Evolutionary conservation across 2,113 vertebrate genomes (phyloP), one percentile per base, ranked within the genome.

Genomic region (Globicephala melas): DNA sequence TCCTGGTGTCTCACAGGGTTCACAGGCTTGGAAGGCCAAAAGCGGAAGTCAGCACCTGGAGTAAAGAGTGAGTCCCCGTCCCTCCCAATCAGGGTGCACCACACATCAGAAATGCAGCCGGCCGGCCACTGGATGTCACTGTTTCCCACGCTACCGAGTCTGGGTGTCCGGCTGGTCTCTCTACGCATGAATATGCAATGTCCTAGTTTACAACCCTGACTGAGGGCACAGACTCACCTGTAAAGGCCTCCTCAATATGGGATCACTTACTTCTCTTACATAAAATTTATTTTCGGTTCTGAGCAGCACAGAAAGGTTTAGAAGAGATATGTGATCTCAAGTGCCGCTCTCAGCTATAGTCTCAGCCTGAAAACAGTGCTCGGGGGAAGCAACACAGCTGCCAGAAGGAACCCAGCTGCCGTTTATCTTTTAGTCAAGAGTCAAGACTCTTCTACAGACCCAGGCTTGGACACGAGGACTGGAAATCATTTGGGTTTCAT

Each of bases 221-320:
- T 70, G 83, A 81, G 88, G 76, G 60, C 38, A 0, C 28, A 6
- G 87, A 15, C 81, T 86, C 95, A 85, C 96, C 76, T 70, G 77
- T 26, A 23, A 47, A 31, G 73, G 28, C 33, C 25, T 62, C 26
- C 36, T 95, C 89, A 83, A 23, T 79, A 38, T 38, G 68, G 71
- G 65, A 80, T 58, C 65, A 15, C 55, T 93, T 55, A 36, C 28
- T 38, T 6, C 44, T 79, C 77, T 58, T 53, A 73, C 26, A 50
- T 95, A 87, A 97, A 96, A 67, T 14, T 86, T 91, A 84, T 89
- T 83, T 96, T 79, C 9, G 0, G 73, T 79, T 94, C 89, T 83
- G 89, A 87, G 81, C 36, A 36, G 33, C 63, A 53, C 15, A 60
- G 73, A 86, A 76, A 88, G 38, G 5, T 50, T 41, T 33, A 70